Evolutionary conservation across 1,140 invertebrate genomes (phyloP).

Genomic region (Marisa cornuarietis): DNA sequence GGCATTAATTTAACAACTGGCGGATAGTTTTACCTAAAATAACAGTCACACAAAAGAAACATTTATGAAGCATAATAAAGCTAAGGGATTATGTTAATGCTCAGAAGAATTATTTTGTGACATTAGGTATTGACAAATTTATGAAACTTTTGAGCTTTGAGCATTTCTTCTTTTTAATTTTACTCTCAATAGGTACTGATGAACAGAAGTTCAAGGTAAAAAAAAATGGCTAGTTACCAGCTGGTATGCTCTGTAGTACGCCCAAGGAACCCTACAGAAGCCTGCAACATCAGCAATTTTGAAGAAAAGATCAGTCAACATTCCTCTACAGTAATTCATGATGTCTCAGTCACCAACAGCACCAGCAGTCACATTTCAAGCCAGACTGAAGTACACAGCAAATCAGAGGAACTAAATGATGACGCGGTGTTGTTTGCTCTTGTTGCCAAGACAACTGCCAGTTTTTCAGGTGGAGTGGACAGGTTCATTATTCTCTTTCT

Average conservation of each 20-base stretch:
- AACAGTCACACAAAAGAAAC: too few relatives aligned
- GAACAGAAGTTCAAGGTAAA: too few relatives aligned
- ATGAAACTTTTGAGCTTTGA: too few relatives aligned
- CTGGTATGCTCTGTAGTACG: slow-evolving; percentile 7
- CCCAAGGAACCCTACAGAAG: slow-evolving; percentile 4
- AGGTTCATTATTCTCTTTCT: not conserved
- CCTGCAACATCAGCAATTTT: not conserved
- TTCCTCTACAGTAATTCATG: slow-evolving; percentile 1
- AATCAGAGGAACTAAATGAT: not conserved
- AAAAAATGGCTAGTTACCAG: slow-evolving; percentile 16
- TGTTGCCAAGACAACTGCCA: slow-evolving; percentile 15
- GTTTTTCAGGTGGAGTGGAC: slow-evolving; percentile 1
- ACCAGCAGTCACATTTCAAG: not conserved
- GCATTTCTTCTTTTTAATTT: too few relatives aligned
- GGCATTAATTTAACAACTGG: too few relatives aligned
- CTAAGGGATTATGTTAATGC: too few relatives aligned
- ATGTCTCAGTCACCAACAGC: not conserved
- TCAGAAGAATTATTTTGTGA: too few relatives aligned
- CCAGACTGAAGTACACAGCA: not conserved
- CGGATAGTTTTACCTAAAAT: too few relatives aligned
- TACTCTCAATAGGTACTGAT: too few relatives aligned
- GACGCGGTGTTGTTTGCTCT: slow-evolving; percentile 9
- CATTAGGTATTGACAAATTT: too few relatives aligned
- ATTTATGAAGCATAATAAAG: too few relatives aligned
- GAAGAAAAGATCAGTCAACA: slow-evolving; percentile 5